Conservation (phyloP, 2,888 invertebrate genomes). For the Entomobrya proxima region DNA sequence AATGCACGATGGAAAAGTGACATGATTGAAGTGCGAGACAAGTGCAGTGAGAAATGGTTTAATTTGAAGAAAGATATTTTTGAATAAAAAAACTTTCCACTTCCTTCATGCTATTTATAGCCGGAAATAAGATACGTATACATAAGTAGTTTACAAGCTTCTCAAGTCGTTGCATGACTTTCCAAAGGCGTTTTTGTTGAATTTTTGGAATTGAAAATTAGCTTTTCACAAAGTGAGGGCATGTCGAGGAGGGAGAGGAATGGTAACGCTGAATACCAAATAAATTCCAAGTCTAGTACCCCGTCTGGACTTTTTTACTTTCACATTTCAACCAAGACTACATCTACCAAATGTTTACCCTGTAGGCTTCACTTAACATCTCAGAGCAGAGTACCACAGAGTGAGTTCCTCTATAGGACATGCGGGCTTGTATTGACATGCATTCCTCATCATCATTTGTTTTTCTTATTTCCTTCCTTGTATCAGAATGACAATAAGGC, state of each 20-base stretch:
- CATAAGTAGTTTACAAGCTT: too few species aligned
- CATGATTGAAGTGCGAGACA: not conserved
- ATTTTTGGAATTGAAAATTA: constrained; percentile 1
- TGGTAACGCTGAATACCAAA: not conserved
- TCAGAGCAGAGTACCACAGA: too few species aligned
- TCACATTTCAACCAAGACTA: not conserved
- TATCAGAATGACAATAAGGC: not conserved
- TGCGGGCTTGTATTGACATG: not conserved
- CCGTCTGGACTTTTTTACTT: too few species aligned
- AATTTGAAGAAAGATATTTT: not conserved
- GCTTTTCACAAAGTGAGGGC: too few species aligned
- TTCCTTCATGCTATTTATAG: too few species aligned
- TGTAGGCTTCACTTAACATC: not conserved
- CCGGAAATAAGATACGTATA: too few species aligned
- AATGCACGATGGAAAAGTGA: not conserved
- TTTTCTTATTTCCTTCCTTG: not conserved
- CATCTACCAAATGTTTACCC: not conserved
- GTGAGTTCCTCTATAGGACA: too few species aligned
- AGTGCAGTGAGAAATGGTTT: not conserved
- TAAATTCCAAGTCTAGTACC: not conserved
- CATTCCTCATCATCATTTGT: not conserved
- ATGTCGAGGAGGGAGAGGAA: not conserved
- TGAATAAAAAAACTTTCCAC: not conserved
- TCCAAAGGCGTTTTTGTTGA: not conserved
- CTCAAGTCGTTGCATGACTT: not conserved